These are phyloP conservation scores for Turnix velox DNA, from an alignment of 2,113 vertebrate species.

Conservation along the genomic window DNA sequence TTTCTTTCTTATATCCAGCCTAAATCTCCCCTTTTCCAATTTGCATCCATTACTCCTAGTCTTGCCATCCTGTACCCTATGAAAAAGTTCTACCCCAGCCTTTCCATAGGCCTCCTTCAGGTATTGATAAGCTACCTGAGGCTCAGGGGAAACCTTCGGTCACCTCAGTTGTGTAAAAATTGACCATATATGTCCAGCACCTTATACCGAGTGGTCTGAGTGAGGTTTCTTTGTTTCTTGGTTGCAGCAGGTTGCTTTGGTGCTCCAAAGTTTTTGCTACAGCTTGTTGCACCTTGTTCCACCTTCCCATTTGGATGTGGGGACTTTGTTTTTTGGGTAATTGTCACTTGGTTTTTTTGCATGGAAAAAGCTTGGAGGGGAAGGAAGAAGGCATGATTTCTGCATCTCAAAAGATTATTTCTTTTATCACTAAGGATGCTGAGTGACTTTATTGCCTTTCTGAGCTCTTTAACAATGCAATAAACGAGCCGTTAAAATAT, in stretches of 20 bases:
- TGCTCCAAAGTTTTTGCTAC: background rate
- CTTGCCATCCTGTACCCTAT: too few relatives aligned
- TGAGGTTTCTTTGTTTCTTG: background rate
- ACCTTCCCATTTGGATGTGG: background rate
- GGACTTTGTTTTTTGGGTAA: background rate
- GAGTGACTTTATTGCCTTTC: constrained; percentile 36
- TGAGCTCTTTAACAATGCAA: constrained; percentile 38
- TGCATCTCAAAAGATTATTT: background rate
- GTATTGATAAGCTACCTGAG: too few relatives aligned
- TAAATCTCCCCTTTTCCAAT: too few relatives aligned
- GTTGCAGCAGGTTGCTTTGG: background rate
- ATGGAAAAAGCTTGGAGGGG: background rate
- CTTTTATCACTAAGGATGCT: background rate
- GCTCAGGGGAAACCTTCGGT: too few relatives aligned
- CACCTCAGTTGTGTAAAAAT: background rate
- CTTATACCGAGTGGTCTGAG: background rate
- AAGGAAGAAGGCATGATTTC: background rate
- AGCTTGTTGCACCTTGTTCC: background rate
- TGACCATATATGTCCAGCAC: background rate
- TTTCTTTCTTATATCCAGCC: too few relatives aligned
- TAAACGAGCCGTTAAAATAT: constrained; percentile 38
- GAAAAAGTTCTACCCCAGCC: too few relatives aligned
- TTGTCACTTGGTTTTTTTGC: background rate
- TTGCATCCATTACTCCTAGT: too few relatives aligned
- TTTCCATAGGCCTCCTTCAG: too few relatives aligned